These are phyloP conservation scores for Melanotaenia nigrans DNA, from an alignment of 2,797 vertebrate species.

Conservation along the genomic window DNA sequence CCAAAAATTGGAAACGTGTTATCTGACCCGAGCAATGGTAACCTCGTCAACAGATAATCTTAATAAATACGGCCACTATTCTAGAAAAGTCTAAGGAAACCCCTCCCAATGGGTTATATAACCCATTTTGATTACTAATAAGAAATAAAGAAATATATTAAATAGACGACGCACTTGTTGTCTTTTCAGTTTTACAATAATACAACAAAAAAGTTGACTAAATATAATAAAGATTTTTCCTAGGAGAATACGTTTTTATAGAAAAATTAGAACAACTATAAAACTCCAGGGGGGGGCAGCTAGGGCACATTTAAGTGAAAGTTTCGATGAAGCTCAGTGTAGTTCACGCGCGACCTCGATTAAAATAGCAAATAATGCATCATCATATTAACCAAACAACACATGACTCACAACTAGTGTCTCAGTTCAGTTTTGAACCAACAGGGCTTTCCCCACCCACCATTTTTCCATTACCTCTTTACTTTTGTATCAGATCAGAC, in stretches of 20 bases:
- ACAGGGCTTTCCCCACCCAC: constrained; percentile 56
- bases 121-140: background rate
- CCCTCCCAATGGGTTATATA: background rate
- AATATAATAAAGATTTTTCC: background rate
- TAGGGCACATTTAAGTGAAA: background rate
- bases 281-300: background rate
- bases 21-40: background rate
- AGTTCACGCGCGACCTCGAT: background rate
- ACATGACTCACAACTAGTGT: constrained; percentile 42
- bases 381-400: constrained; percentile 4
- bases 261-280: background rate
- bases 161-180: background rate
- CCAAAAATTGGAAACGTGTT: constrained; percentile 13
- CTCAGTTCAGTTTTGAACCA: constrained; percentile 7
- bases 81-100: background rate
- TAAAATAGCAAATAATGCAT: background rate
- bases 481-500: background rate
- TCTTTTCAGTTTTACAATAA: background rate
- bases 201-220: background rate
- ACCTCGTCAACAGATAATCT: too few relatives aligned
- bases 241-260: too few relatives aligned
- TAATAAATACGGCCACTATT: background rate
- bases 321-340: background rate
- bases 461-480: background rate
- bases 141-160: background rate